A percentile compares a stretch with the other conserved stretches of the same genome.
phyloP scores from a whole-genome alignment of 2,797 vertebrate species.

The Syngnathus rostellatus region DNA sequence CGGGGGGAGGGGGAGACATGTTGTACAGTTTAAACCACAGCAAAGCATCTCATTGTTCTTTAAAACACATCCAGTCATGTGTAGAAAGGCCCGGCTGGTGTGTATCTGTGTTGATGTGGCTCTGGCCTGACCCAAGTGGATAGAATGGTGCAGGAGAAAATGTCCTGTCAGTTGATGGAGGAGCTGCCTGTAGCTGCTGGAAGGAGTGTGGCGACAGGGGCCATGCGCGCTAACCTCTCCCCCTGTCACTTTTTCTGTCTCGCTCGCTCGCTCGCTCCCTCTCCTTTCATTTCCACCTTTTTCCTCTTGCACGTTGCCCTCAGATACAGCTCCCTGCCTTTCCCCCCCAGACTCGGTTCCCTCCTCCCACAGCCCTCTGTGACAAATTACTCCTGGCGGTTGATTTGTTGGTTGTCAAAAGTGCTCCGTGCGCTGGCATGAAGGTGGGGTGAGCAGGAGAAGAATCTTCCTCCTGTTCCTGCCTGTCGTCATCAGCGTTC shows the following conservation, averaged over 20 bases:
- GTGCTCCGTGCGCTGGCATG: constrained; percentile 49
- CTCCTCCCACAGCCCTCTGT: constrained; percentile 45
- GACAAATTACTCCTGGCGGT: constrained; percentile 71
- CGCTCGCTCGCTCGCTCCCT: constrained; percentile 1
- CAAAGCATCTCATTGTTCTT: constrained; percentile 39
- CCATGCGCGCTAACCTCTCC: constrained; percentile 64
- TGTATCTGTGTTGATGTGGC: constrained; percentile 35
- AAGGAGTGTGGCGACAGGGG: constrained; percentile 59
- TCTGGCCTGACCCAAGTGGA: constrained; percentile 54
- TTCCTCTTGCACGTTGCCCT: constrained; percentile 18
- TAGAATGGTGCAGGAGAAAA: constrained; percentile 61
- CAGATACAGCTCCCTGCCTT: neutral
- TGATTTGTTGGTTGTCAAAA: constrained; percentile 74
- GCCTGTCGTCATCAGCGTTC: constrained; percentile 31
- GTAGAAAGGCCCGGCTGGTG: constrained; percentile 47
- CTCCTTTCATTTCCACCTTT: constrained; percentile 35
- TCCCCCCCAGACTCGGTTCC: constrained; percentile 35
- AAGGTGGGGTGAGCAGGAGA: constrained; percentile 45
- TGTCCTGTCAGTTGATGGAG: constrained; percentile 67
- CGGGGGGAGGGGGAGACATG: neutral
- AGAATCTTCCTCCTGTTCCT: constrained; percentile 28
- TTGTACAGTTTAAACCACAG: constrained; percentile 25
- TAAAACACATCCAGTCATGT: constrained; percentile 48
- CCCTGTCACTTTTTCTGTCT: constrained; percentile 58
- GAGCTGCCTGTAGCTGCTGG: constrained; percentile 61